phyloP scores from a whole-genome alignment of 1,140 invertebrate genomes.

The Lordiphosa stackelbergi region DNA sequence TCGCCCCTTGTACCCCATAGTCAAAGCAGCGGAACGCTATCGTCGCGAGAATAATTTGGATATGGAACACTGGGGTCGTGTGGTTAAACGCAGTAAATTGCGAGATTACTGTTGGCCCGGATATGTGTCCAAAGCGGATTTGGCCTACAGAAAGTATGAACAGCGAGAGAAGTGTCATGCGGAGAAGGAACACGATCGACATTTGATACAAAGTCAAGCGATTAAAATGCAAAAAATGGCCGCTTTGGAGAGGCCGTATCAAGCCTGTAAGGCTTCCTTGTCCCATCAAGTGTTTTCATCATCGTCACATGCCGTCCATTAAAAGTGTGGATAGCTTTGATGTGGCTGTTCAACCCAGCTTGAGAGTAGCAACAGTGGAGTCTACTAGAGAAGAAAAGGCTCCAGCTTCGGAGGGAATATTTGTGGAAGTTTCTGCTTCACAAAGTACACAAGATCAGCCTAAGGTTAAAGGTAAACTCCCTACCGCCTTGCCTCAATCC shows the following conservation, averaged over 20 bases:
- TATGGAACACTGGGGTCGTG: conserved; percentile 26
- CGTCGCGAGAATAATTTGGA: conserved; percentile 38
- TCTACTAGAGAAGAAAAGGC: too few relatives aligned
- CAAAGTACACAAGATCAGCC: too few relatives aligned
- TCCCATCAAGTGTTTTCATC: conserved; percentile 40
- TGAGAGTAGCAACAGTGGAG: too few relatives aligned
- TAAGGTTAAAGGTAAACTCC: too few relatives aligned
- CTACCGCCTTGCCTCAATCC: conserved; percentile 8
- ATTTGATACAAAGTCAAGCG: conserved; percentile 38
- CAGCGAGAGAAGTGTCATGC: conserved; percentile 43
- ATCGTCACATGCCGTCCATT: conserved; percentile 15
- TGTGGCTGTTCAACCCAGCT: too few relatives aligned
- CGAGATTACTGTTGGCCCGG: conserved; percentile 57
- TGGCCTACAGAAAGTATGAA: conserved; percentile 54
- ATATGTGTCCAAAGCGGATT: conserved; percentile 40
- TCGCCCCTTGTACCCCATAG: conserved; percentile 42
- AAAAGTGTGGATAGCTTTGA: conserved; percentile 16
- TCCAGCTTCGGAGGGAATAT: too few relatives aligned
- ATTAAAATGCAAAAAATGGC: conserved; percentile 56
- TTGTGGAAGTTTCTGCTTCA: too few relatives aligned
- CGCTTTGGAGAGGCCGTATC: conserved; percentile 27
- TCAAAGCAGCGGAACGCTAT: conserved; percentile 35
- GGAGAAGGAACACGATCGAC: conserved; percentile 22
- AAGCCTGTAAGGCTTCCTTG: conserved; percentile 16
- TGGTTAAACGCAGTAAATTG: conserved; percentile 21